Percentiles rank a stretch among this genome's conserved stretches.
Evolutionary conservation across 2,113 vertebrate species (phyloP).

Genomic region (Labrus mixtus): DNA sequence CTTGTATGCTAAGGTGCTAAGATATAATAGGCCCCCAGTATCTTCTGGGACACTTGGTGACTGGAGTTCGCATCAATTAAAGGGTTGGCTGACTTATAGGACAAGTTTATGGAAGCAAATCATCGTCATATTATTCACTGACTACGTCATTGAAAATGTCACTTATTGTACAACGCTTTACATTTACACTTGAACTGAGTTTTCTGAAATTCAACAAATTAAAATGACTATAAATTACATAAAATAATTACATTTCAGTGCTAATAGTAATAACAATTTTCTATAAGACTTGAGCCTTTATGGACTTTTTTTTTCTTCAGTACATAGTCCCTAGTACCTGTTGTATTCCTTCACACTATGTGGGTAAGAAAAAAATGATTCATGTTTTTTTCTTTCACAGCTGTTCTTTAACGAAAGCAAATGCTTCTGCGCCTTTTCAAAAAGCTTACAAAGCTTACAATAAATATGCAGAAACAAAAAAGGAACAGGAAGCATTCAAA

Average conservation of each 20-base stretch:
- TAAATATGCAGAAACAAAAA: no score
- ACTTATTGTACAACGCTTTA: background rate
- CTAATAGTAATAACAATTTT: no score
- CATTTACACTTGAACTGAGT: background rate
- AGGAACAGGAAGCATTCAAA: no score
- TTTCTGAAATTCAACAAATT: background rate
- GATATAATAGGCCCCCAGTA: background rate
- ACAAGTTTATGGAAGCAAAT: conserved; percentile 23
- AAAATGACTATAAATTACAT: no score
- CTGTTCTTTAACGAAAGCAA: no score
- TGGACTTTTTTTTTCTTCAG: background rate
- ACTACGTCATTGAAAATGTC: background rate
- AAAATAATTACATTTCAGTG: background rate
- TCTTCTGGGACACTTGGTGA: background rate
- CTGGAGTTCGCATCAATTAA: conserved; percentile 24
- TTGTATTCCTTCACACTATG: background rate
- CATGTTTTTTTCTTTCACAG: no score
- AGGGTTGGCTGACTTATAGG: conserved; percentile 45
- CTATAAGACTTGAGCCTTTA: background rate
- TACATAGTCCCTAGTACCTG: conserved; percentile 1
- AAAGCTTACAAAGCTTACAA: no score
- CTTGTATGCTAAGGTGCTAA: background rate
- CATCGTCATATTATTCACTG: background rate
- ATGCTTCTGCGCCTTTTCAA: no score
- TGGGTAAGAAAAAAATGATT: background rate